A percentile compares a stretch with the other conserved stretches of the same genome.
These are phyloP conservation scores for Apotomis capreana DNA, from an alignment of 2,888 invertebrate species.

Conservation along the genomic window DNA sequence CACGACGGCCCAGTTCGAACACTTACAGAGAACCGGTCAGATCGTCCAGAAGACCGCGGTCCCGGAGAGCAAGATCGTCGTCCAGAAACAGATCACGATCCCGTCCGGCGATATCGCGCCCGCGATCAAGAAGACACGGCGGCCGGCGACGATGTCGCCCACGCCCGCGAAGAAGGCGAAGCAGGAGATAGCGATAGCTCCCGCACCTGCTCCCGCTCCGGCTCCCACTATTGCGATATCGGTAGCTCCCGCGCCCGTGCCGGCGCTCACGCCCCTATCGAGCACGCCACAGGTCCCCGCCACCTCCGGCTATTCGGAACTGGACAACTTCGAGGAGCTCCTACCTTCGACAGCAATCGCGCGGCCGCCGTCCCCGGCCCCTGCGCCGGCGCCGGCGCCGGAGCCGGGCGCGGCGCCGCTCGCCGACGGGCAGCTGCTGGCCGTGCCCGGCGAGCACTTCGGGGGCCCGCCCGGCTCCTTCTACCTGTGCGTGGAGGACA, in stretches of 20 bases:
- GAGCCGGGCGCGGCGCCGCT: slow-evolving; percentile 53
- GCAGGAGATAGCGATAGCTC: slow-evolving; percentile 66
- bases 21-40: slow-evolving; percentile 77
- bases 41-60: slow-evolving; percentile 67
- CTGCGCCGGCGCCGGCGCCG: slow-evolving; percentile 49
- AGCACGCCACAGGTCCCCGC: slow-evolving; percentile 47
- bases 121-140: slow-evolving; percentile 60
- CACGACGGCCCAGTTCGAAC: slow-evolving; percentile 79
- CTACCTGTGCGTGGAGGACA: slow-evolving; percentile 89
- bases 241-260: slow-evolving; percentile 49
- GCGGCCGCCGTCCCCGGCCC: slow-evolving; percentile 62
- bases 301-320: slow-evolving; percentile 59
- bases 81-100: slow-evolving; percentile 66
- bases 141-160: slow-evolving; percentile 59
- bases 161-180: slow-evolving; percentile 66
- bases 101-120: slow-evolving; percentile 58
- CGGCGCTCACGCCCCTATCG: slow-evolving; percentile 31
- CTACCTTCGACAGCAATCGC: slow-evolving; percentile 77
- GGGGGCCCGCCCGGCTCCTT: slow-evolving; percentile 89
- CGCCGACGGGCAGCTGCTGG: slow-evolving; percentile 86
- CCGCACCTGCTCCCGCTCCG: slow-evolving; percentile 51
- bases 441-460: slow-evolving; percentile 88
- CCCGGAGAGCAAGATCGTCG: slow-evolving; percentile 65
- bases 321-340: slow-evolving; percentile 76
- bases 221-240: slow-evolving; percentile 36